Percentiles rank a stretch among this genome's conserved stretches.
Conservation (phyloP, 1,140 invertebrate species). For the Lasaia peninsularis region DNA sequence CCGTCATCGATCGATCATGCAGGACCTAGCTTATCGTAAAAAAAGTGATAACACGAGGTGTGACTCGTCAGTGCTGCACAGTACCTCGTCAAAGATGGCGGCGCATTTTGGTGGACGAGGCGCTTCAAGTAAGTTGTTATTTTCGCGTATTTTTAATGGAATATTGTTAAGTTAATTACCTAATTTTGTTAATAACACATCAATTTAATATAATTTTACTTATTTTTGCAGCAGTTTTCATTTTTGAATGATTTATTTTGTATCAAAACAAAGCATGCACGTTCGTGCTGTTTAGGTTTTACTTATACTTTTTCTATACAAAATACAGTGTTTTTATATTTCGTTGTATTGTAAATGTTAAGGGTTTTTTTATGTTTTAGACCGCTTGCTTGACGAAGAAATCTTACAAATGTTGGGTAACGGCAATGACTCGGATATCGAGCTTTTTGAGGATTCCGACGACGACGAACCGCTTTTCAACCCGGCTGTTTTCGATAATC, state of each 20-base stretch:
- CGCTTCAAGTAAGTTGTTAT: background rate
- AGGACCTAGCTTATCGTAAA: background rate
- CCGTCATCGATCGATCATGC: too few species aligned
- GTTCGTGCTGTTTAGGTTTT: background rate
- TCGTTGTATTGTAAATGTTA: background rate
- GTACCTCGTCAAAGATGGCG: constrained; percentile 1
- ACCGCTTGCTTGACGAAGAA: background rate
- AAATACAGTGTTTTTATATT: background rate
- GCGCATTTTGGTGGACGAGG: background rate
- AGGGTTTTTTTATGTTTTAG: background rate
- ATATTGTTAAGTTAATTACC: background rate
- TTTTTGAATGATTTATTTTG: background rate
- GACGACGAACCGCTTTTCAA: background rate
- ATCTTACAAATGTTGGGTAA: too few species aligned
- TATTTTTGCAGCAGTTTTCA: background rate
- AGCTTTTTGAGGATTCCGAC: background rate
- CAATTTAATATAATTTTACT: background rate
- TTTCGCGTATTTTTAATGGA: background rate
- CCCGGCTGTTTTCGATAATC: background rate
- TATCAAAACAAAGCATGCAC: background rate
- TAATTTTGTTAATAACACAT: background rate
- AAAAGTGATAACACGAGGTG: background rate
- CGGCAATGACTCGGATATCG: background rate
- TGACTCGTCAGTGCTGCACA: background rate
- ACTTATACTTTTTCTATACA: background rate